Conservation (phyloP, 2,113 vertebrate species). For the Gavia stellata region DNA sequence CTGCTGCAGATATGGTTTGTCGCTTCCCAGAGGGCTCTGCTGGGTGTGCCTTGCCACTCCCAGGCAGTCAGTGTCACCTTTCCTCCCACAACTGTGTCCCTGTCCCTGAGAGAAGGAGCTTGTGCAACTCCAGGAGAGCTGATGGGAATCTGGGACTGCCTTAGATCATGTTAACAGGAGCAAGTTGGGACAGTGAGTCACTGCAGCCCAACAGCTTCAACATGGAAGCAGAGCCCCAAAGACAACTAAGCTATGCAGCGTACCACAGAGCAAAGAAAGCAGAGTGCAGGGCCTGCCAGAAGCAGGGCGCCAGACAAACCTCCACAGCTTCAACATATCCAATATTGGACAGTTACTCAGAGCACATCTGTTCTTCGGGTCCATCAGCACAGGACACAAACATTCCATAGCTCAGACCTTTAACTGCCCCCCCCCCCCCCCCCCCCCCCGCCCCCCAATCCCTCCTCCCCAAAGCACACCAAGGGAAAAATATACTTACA, state of each 20-base stretch:
- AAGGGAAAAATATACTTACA: slow-evolving; percentile 79
- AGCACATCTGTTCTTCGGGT: not conserved
- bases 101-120: not conserved
- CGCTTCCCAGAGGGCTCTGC: not conserved
- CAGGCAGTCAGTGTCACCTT: not conserved
- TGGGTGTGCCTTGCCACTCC: not conserved
- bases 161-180: not conserved
- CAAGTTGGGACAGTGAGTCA: not conserved
- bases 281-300: not conserved
- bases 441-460: accelerated
- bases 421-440: too few relatives aligned
- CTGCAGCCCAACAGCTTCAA: not conserved
- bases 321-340: not conserved
- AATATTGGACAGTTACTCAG: accelerated
- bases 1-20: not conserved
- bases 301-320: not conserved
- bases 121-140: not conserved
- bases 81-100: not conserved
- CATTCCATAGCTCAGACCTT: not conserved
- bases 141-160: not conserved
- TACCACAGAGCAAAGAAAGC: not conserved
- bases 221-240: not conserved
- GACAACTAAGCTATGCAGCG: not conserved
- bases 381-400: not conserved
- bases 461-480: not conserved